Percentiles rank a stretch among this genome's conserved stretches.
phyloP scores from a whole-genome alignment of 2,888 invertebrate genomes.

The Drosophila anomelani region DNA sequence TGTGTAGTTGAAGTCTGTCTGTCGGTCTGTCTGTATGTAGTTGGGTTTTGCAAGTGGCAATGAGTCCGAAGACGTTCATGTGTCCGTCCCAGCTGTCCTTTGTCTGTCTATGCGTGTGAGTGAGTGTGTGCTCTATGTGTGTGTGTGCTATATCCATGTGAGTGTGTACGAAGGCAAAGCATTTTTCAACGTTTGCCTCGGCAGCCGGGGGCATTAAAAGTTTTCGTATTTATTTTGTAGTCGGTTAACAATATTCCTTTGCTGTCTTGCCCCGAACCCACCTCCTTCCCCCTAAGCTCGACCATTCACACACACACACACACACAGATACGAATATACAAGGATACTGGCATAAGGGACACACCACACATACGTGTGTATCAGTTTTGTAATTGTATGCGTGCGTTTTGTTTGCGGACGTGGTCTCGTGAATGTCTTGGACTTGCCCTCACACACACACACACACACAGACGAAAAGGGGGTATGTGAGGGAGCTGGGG shows the following conservation, averaged over 20 bases:
- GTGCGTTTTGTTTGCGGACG: slow-evolving; percentile 81
- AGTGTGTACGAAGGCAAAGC: slow-evolving; percentile 56
- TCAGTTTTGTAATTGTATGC: slow-evolving; percentile 75
- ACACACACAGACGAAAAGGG: slow-evolving; percentile 43
- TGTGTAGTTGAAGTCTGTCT: slow-evolving; percentile 38
- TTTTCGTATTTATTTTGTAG: slow-evolving; percentile 81
- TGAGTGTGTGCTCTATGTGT: slow-evolving; percentile 10
- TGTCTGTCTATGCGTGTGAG: slow-evolving; percentile 31
- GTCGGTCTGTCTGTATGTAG: slow-evolving; percentile 55
- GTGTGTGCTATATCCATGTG: slow-evolving; percentile 22
- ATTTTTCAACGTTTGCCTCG: slow-evolving; percentile 77
- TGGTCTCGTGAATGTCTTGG: slow-evolving; percentile 71
- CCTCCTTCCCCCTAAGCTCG: neutral
- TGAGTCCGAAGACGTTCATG: slow-evolving; percentile 80
- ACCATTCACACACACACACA: slow-evolving; percentile 37
- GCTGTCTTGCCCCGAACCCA: slow-evolving; percentile 50
- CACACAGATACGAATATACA: neutral
- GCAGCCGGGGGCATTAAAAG: slow-evolving; percentile 79
- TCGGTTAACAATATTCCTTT: slow-evolving; percentile 82
- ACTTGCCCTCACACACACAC: slow-evolving; percentile 54
- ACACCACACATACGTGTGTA: slow-evolving; percentile 64
- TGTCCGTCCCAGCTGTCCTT: slow-evolving; percentile 55
- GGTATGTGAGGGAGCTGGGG: slow-evolving; percentile 5
- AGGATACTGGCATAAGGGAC: slow-evolving; percentile 24
- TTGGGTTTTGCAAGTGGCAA: slow-evolving; percentile 78